Percentiles rank a stretch among this genome's conserved stretches.
Conservation (phyloP, 2,888 invertebrate species). For the Dugesia japonica region DNA sequence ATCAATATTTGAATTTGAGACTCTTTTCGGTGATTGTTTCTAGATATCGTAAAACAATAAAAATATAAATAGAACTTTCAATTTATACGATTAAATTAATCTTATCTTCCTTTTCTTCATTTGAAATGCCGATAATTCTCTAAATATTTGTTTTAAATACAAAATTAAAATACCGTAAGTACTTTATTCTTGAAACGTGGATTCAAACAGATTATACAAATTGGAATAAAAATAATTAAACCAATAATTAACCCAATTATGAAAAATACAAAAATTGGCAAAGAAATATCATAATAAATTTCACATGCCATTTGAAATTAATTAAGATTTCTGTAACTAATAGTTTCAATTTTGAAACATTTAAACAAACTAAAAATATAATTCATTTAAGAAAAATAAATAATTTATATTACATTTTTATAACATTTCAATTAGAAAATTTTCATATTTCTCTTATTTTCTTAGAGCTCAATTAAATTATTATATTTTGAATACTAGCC, state of each 20-base stretch:
- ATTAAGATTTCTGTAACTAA: neutral
- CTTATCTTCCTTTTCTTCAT: neutral
- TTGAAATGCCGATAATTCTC: too few species aligned
- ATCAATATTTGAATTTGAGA: too few species aligned
- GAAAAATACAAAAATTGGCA: neutral
- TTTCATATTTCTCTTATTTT: too few species aligned
- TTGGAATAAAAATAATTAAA: neutral
- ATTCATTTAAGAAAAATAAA: too few species aligned
- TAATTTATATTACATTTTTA: too few species aligned
- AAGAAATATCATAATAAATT: neutral
- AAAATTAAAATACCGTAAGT: neutral
- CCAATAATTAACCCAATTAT: neutral
- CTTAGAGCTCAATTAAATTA: too few species aligned
- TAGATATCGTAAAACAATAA: too few species aligned
- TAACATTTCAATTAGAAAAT: too few species aligned
- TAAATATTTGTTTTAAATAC: too few species aligned
- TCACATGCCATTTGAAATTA: neutral
- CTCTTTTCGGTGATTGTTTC: too few species aligned
- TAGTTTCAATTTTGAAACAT: neutral
- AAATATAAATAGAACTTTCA: too few species aligned
- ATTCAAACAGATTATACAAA: neutral
- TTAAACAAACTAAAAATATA: conserved; percentile 10
- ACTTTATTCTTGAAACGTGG: neutral
- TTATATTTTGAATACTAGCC: neutral
- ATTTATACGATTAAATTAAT: too few species aligned